These are phyloP conservation scores for Drosophila mayaguana DNA, from an alignment of 2,888 invertebrate genomes.

Conservation along the genomic window DNA sequence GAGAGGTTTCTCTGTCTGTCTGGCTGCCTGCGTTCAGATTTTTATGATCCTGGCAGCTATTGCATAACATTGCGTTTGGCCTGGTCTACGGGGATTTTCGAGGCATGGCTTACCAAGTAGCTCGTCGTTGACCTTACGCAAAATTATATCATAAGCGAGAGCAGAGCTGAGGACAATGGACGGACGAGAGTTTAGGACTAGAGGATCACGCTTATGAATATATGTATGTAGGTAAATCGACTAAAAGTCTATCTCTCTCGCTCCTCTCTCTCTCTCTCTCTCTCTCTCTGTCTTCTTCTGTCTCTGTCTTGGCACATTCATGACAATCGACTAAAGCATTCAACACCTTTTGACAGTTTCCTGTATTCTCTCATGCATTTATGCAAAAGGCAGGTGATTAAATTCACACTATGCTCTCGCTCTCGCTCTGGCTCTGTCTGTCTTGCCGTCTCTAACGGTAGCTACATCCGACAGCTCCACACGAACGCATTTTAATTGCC, in stretches of 20 bases:
- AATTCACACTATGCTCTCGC: slow-evolving; percentile 64
- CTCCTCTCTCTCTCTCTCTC: not conserved
- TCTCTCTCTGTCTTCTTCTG: not conserved
- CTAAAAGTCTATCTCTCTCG: not conserved
- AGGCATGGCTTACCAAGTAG: slow-evolving; percentile 13
- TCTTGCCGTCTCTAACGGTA: slow-evolving; percentile 61
- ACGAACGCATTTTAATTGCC: slow-evolving; percentile 59
- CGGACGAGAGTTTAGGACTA: slow-evolving; percentile 28
- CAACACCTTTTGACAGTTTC: slow-evolving; percentile 68
- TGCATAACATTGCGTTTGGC: slow-evolving; percentile 77
- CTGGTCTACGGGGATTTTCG: slow-evolving; percentile 18
- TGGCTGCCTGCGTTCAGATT: slow-evolving; percentile 22
- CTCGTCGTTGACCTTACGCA: slow-evolving; percentile 60
- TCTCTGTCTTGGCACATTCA: slow-evolving; percentile 28
- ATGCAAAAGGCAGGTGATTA: slow-evolving; percentile 65
- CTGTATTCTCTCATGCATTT: slow-evolving; percentile 59
- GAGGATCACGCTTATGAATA: slow-evolving; percentile 29
- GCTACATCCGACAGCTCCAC: slow-evolving; percentile 63
- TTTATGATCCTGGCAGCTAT: slow-evolving; percentile 61
- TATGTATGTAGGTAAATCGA: slow-evolving; percentile 22
- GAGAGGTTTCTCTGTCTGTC: slow-evolving; percentile 6
- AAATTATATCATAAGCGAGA: slow-evolving; percentile 66
- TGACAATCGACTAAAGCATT: slow-evolving; percentile 48
- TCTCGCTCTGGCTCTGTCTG: not conserved
- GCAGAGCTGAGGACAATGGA: slow-evolving; percentile 5